These are phyloP conservation scores for Diaprepes abbreviatus DNA, from an alignment of 2,888 invertebrate species.

Conservation along the genomic window DNA sequence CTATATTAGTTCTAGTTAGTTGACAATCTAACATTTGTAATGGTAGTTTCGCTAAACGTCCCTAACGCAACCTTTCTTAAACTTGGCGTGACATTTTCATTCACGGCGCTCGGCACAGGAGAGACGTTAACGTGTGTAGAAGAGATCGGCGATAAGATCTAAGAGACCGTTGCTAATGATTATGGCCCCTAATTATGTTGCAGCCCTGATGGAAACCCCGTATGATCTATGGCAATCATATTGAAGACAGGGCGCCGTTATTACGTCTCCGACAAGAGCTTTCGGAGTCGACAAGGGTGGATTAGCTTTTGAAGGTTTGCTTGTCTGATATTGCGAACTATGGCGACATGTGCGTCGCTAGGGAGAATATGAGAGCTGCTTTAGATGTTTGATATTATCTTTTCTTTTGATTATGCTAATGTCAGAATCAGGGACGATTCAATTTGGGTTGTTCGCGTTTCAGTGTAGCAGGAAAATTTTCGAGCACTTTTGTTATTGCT, in stretches of 20 bases:
- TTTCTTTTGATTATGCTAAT: constrained; percentile 48
- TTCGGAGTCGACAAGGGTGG: constrained; percentile 46
- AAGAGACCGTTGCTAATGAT: constrained; percentile 52
- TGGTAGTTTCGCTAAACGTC: constrained; percentile 8
- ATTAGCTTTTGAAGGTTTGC: constrained; percentile 51
- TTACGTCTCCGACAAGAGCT: constrained; percentile 31
- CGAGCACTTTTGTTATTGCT: background rate
- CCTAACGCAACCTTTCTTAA: background rate
- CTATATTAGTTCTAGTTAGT: too few species aligned
- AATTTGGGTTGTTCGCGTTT: constrained; percentile 30
- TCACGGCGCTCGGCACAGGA: background rate
- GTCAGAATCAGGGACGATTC: constrained; percentile 45
- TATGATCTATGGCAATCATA: constrained; percentile 55
- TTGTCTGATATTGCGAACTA: constrained; percentile 40
- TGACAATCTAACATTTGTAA: too few species aligned
- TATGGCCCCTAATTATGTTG: constrained; percentile 53
- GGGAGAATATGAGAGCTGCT: constrained; percentile 24
- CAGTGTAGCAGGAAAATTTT: background rate
- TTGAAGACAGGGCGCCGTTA: constrained; percentile 46
- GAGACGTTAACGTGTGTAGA: constrained; percentile 50
- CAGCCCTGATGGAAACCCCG: constrained; percentile 44
- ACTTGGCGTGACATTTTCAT: constrained; percentile 7
- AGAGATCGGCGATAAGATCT: constrained; percentile 51
- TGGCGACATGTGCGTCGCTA: constrained; percentile 34
- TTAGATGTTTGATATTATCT: constrained; percentile 43